Evolutionary conservation across 1,140 invertebrate species (phyloP), one percentile per base, ranked within the genome.

Genomic region (Metopolophium dirhodum): DNA sequence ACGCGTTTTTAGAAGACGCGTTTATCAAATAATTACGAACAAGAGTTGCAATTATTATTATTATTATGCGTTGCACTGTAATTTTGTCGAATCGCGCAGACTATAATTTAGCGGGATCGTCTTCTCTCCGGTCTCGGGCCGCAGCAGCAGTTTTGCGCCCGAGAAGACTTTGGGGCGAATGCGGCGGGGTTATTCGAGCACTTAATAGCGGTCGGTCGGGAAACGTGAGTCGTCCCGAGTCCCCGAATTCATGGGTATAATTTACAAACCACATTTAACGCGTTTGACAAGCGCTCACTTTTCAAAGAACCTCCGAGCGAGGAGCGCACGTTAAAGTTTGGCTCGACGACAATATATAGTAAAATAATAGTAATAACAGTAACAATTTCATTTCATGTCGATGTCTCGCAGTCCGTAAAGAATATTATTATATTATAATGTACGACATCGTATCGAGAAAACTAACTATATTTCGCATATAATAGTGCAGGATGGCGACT

Each of bases 181-280:
- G 7, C 20, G 51, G n/a, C 47, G 30, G 47, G 86, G 87, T 89
- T 87, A 87, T 87, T 49, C 45, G 86, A 87, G 86, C 47, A 54
- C 49, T 54, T 51, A 89, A 89, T 54, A 37, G 87, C n/a, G 47
- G 87, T 89, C 9, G 30, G 47, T 37, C 49, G 22, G 87, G 87
- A 37, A 89, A 89, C n/a, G 49, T 23, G 49, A n/a, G 87, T 87
- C 85, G 85, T 54, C n/a, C 51, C 49, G n/a, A 37, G n/a, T 88
- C 35, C 47, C 49, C n/a, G 87, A 89, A 47, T 47, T 47, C 85
- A 18, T n/a, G 85, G 47, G 54, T 90, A 41, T 61, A 61, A 90
- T 90, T 90, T 90, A 61, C 88, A 90, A 90, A 89, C 87, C 88
- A 41, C 51, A 61, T 57, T 61, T 61, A n/a, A 90, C 51, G 88